phyloP scores from a whole-genome alignment of 2,113 vertebrate genomes.

The Gulo gulo region DNA sequence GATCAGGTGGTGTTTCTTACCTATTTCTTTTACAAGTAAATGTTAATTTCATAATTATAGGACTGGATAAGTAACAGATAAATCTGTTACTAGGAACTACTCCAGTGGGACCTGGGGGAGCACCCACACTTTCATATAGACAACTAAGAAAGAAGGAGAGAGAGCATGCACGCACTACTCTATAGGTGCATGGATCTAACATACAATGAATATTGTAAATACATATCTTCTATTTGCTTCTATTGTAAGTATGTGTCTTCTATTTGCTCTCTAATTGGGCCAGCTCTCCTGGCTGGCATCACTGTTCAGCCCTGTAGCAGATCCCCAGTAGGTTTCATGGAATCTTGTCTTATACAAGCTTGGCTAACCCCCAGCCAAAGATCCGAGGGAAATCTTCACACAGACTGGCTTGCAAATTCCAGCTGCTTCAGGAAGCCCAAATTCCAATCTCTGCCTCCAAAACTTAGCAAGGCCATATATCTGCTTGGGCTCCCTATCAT shows the following conservation, averaged over 20 bases:
- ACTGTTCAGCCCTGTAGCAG: background rate
- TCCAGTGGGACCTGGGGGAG: background rate
- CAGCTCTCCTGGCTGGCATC: background rate
- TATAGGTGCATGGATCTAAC: background rate
- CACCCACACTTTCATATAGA: background rate
- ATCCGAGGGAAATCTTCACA: background rate
- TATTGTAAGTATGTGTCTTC: background rate
- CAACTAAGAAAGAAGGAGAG: no score
- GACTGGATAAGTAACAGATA: background rate
- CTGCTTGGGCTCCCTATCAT: background rate
- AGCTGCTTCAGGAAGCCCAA: background rate
- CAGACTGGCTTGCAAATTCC: background rate
- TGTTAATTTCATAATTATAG: background rate
- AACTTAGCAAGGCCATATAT: background rate
- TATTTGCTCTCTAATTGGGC: background rate
- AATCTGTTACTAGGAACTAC: background rate
- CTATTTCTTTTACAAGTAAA: constrained; percentile 20
- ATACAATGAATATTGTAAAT: background rate
- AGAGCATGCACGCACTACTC: background rate
- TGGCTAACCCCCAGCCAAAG: background rate
- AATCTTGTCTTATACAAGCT: background rate
- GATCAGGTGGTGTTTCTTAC: background rate
- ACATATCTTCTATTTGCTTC: background rate
- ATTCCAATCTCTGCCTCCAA: background rate
- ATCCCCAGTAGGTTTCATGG: background rate